Base-by-base conservation (phyloP, 1,140 invertebrate genomes). In the Drosophila obscura region DNA sequence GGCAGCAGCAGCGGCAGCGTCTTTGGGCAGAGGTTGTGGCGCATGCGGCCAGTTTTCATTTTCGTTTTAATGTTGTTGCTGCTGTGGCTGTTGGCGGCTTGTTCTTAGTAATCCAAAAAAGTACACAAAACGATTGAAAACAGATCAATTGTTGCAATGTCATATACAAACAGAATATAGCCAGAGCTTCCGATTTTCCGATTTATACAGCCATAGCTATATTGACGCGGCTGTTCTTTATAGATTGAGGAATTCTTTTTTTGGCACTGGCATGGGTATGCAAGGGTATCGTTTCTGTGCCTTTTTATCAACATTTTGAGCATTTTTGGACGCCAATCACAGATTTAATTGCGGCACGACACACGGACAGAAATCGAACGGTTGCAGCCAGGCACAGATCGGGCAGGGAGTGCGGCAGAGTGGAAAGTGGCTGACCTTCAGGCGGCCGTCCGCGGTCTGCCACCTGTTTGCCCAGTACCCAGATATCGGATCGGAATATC, bases 381-480 rank as follows among this genome's bases (percentile, higher is more conserved):
- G 16, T 35, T 35, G 64, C 67, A 68, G 31, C 64, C 31, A 57
- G 64, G 24, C 68, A 16, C 57, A 48, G 6, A 53, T 19, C 11
- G n/a, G 31, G 22, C 13, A 50, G 44, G 13, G 35, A 31, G 28
- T 9, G 57, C 44, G 19, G 52, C 46, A 39, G 39, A 22, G 41
- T 56, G 62, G 69, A 75, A 82, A 83, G 71, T 43, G 13, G 80
- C 65, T 83, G 80, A 83, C 80, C 80, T 83, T 83, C 80, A 79
- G 60, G 46, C 11, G 35, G 11, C 35, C 11, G 31, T 31, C 8
- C 31, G 31, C 8, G 1, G 9, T 4, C 35, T 51, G 74, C 60
- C 80, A 82, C 80, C 80, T 82, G 80, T 82, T 81, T 73, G 79
- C 65, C 62, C 69, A 67, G 80, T 79, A 60, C 45, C 31, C 19